Base-by-base conservation (phyloP, 2,888 invertebrate species). In the Panopea generosa region DNA sequence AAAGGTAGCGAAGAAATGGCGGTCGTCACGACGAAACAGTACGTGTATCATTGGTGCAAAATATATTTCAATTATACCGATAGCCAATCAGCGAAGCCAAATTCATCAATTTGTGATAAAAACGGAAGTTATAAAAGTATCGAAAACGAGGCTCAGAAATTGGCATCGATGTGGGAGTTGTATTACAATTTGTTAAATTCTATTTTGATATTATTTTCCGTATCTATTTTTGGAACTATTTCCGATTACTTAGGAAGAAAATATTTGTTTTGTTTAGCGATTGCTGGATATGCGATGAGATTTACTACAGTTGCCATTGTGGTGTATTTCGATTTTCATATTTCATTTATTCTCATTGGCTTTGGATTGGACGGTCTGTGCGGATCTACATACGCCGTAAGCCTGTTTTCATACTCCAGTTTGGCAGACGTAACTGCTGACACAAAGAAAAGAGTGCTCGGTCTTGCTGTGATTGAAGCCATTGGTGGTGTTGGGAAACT, bases 191-290 rank as follows among this genome's bases (percentile, higher is more conserved):
- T 50, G 4, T 33, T 33, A 33, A 7, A 33, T 33, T 33, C 65
- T 9, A 26, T 59, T 22, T 27, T 72, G 16, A 33, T 47, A n/a
- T 72, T 53, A 18, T 33, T 72, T 29, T 53, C 60, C 18, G 40
- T 66, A 16, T 53, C 60, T n/a, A 38, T 45, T n/a, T 60, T 26
- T 16, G 72, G 72, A 2, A 65, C 66, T 18, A 18, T 72, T 20
- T 72, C 72, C 2, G 72, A 72, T 40, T 61, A 60, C 18, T 18
- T 53, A n/a, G 72, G 72, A 9, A 45, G 72, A 29, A 72, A 72
- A 18, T 18, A 24, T 6, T 66, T 66, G 27, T n/a, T 66, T 9
- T 72, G 60, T 38, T 26, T 72, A 16, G 29, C 53, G 2, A 1
- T 66, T 16, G 33, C 52, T 24, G 72, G 72, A 2, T 61, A 29